Evolutionary conservation across 1,140 invertebrate species (phyloP).

Genomic region (Thaumatotibia leucotreta): DNA sequence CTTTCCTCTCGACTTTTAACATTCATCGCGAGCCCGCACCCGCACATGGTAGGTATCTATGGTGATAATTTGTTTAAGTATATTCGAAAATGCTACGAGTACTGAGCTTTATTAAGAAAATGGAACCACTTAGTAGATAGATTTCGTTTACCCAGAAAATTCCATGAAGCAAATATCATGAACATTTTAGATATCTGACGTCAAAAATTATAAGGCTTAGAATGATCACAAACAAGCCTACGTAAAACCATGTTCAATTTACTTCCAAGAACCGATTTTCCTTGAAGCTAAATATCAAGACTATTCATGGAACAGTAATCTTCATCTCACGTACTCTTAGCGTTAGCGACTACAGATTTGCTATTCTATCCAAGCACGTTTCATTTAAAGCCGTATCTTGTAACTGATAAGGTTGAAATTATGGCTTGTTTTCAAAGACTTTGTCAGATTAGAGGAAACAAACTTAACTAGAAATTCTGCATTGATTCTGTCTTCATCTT

Average conservation of each 20-base stretch:
- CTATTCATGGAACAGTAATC: background rate
- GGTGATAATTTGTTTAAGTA: too few relatives aligned
- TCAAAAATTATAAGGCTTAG: background rate
- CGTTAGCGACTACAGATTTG: background rate
- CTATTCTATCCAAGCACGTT: background rate
- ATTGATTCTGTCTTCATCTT: slow-evolving; percentile 3
- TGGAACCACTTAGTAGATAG: too few relatives aligned
- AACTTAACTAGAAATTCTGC: slow-evolving; percentile 4
- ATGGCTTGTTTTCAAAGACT: background rate
- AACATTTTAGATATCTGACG: too few relatives aligned
- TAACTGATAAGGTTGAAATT: background rate
- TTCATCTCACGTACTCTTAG: background rate
- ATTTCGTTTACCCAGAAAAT: too few relatives aligned
- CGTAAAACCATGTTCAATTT: background rate
- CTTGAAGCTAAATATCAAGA: background rate
- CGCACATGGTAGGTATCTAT: too few relatives aligned
- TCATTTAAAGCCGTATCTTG: background rate
- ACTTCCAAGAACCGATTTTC: background rate
- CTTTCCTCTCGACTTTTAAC: too few relatives aligned
- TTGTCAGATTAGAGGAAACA: background rate
- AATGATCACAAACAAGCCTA: background rate
- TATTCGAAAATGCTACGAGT: too few relatives aligned
- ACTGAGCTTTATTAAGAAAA: too few relatives aligned
- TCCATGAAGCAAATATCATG: too few relatives aligned
- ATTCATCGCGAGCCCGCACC: too few relatives aligned